Conservation (phyloP, 2,888 invertebrate species). For the Sesamia inferens region DNA sequence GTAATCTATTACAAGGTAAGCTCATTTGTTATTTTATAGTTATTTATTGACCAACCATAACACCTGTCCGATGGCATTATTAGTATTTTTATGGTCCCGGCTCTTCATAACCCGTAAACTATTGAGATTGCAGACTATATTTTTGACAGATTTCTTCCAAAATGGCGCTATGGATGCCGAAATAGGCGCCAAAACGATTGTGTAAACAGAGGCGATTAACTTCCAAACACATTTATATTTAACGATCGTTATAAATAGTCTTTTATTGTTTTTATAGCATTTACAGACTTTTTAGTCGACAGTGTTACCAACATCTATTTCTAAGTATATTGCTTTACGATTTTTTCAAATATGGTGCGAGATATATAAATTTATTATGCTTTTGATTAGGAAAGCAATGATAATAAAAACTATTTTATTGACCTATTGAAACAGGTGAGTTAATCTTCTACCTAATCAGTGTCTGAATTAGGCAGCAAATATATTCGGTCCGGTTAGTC, state of each 20-base stretch:
- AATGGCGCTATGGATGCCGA: neutral
- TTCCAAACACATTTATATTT: conserved; percentile 2
- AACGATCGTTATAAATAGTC: neutral
- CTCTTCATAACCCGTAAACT: neutral
- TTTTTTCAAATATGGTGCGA: conserved; percentile 5
- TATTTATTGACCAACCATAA: conserved; percentile 2
- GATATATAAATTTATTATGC: conserved; percentile 4
- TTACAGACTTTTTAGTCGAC: conserved; percentile 1
- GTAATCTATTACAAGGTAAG: conserved; percentile 38
- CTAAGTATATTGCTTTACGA: conserved; percentile 11
- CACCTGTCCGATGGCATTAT: conserved; percentile 6
- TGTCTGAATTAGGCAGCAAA: neutral
- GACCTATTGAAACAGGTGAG: neutral
- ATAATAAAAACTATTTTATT: conserved; percentile 8
- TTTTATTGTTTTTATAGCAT: conserved; percentile 9
- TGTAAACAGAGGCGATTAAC: conserved; percentile 25
- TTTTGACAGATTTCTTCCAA: conserved; percentile 17
- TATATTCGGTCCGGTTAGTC: conserved; percentile 9
- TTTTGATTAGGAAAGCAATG: neutral
- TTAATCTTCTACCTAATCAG: conserved; percentile 5
- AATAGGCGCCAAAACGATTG: conserved; percentile 9
- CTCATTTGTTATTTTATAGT: conserved; percentile 34
- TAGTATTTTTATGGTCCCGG: conserved; percentile 35
- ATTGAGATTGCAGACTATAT: conserved; percentile 1
- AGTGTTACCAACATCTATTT: conserved; percentile 21